Evolutionary conservation across 2,113 vertebrate genomes (phyloP), one percentile per base, ranked within the genome.

Genomic region (Dolichotis patagonum): DNA sequence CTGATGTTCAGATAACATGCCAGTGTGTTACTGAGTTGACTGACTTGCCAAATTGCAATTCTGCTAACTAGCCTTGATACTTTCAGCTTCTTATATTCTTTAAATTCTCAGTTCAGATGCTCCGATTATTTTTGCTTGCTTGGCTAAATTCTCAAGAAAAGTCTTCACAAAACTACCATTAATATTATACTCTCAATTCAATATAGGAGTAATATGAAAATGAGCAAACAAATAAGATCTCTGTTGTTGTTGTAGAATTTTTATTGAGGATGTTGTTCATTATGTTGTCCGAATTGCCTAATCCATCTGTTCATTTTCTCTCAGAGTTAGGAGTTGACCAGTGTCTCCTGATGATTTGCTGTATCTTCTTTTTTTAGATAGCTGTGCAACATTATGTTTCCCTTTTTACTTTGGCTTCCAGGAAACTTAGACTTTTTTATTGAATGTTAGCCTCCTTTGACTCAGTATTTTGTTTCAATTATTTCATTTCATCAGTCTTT

Each of bases 381-480:
- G 17, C 38, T 85, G 7, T 82, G 8, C 49, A 96, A 96, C 30
- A 12, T 2, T 90, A 41, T 32, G 30, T 56, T 73, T 90, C 24
- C 22, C 56, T 63, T 96, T 89, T 95, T 69, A 75, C 43, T 7
- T 49, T 94, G 35, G 19, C 3, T 88, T 95, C 46, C 80, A 85
- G 20, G 16, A 85, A 75, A 46, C 60, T 92, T 88, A 77, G 19
- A 77, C 60, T 94, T 91, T 49, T 91, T 65, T 56, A 69, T 95
- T 92, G 78, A 90, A 85, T 10, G 60, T 26, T 82, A 93, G 11
- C 14, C 13, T 97, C 35, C 16, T 0, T 93, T 92, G 58, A 17
- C 58, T 97, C 58, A 38, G 30, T 67, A 91, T 95, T 90, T 24
- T 88, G 30, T 46, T 90, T 69, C 92, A 54, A 71, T 96, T 94